These are phyloP conservation scores for Pemphigus obesinymphae DNA, from an alignment of 1,140 invertebrate species.

Conservation along the genomic window DNA sequence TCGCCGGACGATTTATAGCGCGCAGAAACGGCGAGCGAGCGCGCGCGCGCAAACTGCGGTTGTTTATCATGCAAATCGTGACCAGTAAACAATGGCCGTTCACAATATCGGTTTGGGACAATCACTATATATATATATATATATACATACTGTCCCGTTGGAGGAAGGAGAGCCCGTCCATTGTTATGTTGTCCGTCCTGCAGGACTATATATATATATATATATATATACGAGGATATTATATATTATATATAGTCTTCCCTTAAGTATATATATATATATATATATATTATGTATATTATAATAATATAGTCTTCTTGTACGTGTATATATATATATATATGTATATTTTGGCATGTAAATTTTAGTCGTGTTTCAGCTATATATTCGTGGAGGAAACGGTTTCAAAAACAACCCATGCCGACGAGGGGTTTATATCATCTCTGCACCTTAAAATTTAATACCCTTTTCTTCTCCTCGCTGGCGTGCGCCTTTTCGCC, in stretches of 20 bases:
- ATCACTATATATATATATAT: not conserved
- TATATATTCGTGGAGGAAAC: no score
- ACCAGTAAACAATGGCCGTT: constrained; percentile 22
- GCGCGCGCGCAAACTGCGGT: not conserved
- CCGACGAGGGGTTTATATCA: constrained; percentile 8
- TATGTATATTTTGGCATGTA: constrained; percentile 29
- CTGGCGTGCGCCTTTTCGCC: not conserved
- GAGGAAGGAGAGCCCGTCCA: not conserved
- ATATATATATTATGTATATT: no score
- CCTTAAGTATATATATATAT: no score
- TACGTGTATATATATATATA: not conserved
- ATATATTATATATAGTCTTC: not conserved
- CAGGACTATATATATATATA: no score
- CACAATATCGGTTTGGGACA: constrained; percentile 19
- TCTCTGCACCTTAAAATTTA: constrained; percentile 38
- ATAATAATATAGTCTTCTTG: not conserved
- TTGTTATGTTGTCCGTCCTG: not conserved
- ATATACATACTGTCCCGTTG: no score
- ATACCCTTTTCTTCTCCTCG: constrained; percentile 8
- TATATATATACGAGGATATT: no score
- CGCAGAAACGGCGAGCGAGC: no score
- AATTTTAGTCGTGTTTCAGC: constrained; percentile 9
- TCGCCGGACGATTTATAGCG: no score
- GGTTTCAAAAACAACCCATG: not conserved
- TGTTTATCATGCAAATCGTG: constrained; percentile 36